phyloP scores from a whole-genome alignment of 1,140 invertebrate species.

The Drosophila pachea region DNA sequence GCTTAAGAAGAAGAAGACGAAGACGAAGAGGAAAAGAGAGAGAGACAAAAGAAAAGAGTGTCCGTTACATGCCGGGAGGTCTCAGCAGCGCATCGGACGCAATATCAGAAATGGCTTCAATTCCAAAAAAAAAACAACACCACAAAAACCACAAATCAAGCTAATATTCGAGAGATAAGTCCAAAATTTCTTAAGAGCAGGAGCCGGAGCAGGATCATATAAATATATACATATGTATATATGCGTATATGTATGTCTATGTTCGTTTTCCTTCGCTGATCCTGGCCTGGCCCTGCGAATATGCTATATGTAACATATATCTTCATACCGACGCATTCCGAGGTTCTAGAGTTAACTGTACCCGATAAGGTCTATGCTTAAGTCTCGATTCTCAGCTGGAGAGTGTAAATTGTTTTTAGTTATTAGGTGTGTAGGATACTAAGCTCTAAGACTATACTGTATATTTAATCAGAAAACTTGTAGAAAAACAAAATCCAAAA shows the following conservation, averaged over 20 bases:
- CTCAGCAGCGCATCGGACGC: conserved; percentile 22
- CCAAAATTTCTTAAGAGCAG: conserved; percentile 17
- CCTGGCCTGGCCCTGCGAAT: not conserved
- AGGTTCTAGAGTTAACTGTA: conserved; percentile 54
- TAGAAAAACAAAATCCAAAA: conserved; percentile 44
- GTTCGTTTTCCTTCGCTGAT: too few species aligned
- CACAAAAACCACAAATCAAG: conserved; percentile 26
- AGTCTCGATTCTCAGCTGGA: conserved; percentile 56
- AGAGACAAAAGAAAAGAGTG: conserved; percentile 12
- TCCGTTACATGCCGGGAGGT: conserved; percentile 15
- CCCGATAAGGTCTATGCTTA: conserved; percentile 28
- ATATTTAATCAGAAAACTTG: conserved; percentile 58
- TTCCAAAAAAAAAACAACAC: conserved; percentile 57
- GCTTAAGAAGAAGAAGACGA: too few species aligned
- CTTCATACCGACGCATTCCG: conserved; percentile 55
- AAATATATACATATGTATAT: not conserved
- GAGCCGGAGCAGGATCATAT: conserved; percentile 13
- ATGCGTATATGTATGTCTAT: too few species aligned
- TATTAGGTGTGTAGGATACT: conserved; percentile 58
- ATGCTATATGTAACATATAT: conserved; percentile 42
- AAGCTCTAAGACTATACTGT: conserved; percentile 48
- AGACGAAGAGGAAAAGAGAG: too few species aligned
- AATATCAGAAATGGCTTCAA: conserved; percentile 65
- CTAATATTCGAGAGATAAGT: conserved; percentile 42
- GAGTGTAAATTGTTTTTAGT: conserved; percentile 69